A percentile compares a stretch with the other conserved stretches of the same genome.
These are phyloP conservation scores for Microtus ochrogaster DNA, from an alignment of 2,113 vertebrate genomes.

Conservation along the genomic window DNA sequence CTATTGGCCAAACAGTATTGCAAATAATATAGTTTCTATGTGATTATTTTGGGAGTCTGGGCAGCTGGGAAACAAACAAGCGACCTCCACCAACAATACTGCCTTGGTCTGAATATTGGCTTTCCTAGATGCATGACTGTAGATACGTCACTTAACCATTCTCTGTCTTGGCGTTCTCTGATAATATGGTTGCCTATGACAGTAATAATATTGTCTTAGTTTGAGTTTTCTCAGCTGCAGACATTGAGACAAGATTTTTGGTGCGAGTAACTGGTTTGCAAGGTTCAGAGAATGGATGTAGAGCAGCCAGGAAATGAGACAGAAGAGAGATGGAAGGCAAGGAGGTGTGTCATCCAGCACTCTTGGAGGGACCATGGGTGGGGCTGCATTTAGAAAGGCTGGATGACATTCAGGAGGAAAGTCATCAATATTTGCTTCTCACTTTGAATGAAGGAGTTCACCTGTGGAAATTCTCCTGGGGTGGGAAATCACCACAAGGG, in stretches of 20 bases:
- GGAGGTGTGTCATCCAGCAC: not conserved
- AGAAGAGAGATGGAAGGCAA: not conserved
- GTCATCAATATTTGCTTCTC: not conserved
- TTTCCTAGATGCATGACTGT: not conserved
- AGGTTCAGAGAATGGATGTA: not conserved
- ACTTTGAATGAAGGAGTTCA: not conserved
- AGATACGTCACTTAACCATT: not conserved
- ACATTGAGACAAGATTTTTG: not conserved
- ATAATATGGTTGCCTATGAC: not conserved
- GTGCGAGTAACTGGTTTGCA: not conserved
- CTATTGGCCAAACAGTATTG: too few species aligned
- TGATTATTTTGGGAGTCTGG: too few species aligned
- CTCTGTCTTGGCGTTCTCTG: not conserved
- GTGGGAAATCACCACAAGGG: not conserved
- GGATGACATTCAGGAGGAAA: not conserved
- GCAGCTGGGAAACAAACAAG: too few species aligned
- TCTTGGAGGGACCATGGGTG: not conserved
- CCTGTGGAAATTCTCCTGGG: not conserved
- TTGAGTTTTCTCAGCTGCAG: slow-evolving; percentile 27
- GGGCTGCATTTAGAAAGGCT: not conserved
- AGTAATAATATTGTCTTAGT: not conserved
- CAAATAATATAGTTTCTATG: too few species aligned
- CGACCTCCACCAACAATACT: too few species aligned
- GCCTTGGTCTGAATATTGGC: not conserved
- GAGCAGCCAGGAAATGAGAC: not conserved